A percentile compares a stretch with the other conserved stretches of the same genome.
phyloP scores from a whole-genome alignment of 2,797 vertebrate species.

The Caiman crocodilus region DNA sequence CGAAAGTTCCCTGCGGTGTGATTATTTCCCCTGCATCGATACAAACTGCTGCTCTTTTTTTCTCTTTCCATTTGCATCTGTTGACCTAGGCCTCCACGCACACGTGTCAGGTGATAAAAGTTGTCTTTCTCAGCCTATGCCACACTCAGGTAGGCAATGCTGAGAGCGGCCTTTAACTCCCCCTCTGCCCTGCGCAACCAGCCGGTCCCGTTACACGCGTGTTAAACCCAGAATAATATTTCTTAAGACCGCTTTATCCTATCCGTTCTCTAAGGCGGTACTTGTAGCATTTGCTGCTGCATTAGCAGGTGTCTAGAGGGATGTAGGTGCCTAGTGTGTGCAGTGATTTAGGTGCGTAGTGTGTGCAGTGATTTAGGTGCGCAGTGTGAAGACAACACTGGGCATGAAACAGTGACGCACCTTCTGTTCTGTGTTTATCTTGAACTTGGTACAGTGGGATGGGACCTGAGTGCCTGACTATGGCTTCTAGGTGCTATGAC shows the following conservation, averaged over 20 bases:
- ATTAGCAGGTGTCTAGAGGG: not conserved
- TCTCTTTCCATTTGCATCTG: not conserved
- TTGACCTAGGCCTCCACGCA: not conserved
- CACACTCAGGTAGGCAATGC: not conserved
- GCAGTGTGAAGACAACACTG: not conserved
- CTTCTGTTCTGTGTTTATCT: not conserved
- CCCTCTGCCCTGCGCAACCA: not conserved
- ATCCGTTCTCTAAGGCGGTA: not conserved
- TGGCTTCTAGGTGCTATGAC: not conserved
- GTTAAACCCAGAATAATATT: not conserved
- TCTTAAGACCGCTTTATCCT: not conserved
- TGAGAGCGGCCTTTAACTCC: not conserved
- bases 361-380: accelerated
- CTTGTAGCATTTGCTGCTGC: not conserved
- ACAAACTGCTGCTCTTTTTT: constrained; percentile 4
- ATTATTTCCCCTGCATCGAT: accelerated
- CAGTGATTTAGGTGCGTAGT: not conserved
- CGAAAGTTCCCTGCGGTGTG: not conserved
- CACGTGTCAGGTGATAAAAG: constrained; percentile 26
- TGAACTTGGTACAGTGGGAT: not conserved
- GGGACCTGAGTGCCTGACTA: constrained; percentile 34
- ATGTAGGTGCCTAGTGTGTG: accelerated
- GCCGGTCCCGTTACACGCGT: not conserved
- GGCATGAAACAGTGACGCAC: not conserved
- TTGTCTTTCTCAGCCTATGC: constrained; percentile 36